These are phyloP conservation scores for Trichopria drosophilae DNA, from an alignment of 2,888 invertebrate genomes.

Conservation along the genomic window DNA sequence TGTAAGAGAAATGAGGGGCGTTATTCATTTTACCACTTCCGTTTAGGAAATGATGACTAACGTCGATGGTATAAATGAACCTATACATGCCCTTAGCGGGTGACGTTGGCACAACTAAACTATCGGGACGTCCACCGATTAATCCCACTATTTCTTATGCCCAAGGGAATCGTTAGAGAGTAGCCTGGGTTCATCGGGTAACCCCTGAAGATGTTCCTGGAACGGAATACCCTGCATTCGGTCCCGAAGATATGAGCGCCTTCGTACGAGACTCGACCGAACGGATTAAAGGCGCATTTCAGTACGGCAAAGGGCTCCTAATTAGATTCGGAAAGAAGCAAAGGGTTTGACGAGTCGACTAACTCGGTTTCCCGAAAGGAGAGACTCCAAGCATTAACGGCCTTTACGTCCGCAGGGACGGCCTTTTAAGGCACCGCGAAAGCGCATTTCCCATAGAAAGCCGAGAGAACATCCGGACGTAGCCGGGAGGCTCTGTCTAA, in stretches of 20 bases:
- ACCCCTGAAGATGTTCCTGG: no score
- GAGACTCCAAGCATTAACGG: constrained; percentile 49
- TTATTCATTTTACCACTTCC: no score
- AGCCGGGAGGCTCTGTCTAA: constrained; percentile 33
- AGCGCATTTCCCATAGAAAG: constrained; percentile 39
- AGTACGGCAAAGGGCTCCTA: constrained; percentile 52
- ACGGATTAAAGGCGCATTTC: constrained; percentile 55
- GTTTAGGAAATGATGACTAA: no score
- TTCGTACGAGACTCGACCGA: constrained; percentile 38
- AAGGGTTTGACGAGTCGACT: constrained; percentile 55
- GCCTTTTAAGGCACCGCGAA: constrained; percentile 45
- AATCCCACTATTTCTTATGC: no score
- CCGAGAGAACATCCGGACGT: constrained; percentile 37
- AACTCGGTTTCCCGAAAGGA: constrained; percentile 53
- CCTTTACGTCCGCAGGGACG: constrained; percentile 50
- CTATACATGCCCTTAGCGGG: no score
- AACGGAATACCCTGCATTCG: constrained; percentile 28
- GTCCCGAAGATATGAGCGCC: constrained; percentile 42
- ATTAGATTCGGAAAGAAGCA: constrained; percentile 57
- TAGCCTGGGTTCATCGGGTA: no score
- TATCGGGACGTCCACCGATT: no score
- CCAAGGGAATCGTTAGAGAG: no score
- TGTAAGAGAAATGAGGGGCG: no score
- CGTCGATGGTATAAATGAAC: no score
- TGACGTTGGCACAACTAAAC: no score